Base-by-base conservation (phyloP, 2,888 invertebrate genomes). In the Lithosia quadra region DNA sequence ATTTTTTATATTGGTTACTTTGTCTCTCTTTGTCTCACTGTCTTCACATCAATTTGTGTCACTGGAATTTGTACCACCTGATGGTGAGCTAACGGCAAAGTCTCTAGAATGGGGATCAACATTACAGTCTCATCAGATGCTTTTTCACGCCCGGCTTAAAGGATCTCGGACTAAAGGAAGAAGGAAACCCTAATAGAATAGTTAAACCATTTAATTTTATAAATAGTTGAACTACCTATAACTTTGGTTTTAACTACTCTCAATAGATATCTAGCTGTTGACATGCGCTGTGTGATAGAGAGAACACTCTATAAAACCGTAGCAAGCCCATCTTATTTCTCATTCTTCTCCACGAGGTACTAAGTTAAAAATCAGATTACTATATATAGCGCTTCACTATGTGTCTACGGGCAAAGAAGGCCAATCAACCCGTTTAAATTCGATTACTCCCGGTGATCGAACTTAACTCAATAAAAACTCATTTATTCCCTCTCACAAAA, bases 391-490 rank as follows among this genome's bases (percentile, higher is more conserved):
- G 18, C 49, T 49, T 49, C 49, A n/a, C n/a, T 49, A 9, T n/a
- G n/a, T n/a, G n/a, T 49, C n/a, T 8, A 49, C n/a, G 2, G n/a
- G 9, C n/a, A 49, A n/a, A 49, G 49, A 49, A 9, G n/a, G n/a
- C 1, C 43, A 49, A 49, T 49, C 49, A 49, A 49, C n/a, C n/a
- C n/a, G n/a, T 49, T 49, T 7, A 49, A 49, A 49, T 49, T n/a
- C 49, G 49, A 49, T 49, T 49, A 49, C 49, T 49, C 49, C n/a
- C n/a, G 49, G n/a, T 49, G 49, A 49, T 49, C 49, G 49, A n/a
- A n/a, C n/a, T 18, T 18, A 49, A 49, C 18, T 2, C 49, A 49
- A n/a, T 49, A 49, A 49, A 18, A 49, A 49, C 49, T 49, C 9
- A 49, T 49, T 49, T n/a, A n/a, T n/a, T 49, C 43, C 18, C 43